phyloP scores from a whole-genome alignment of 2,113 vertebrate genomes.

The Circaetus gallicus region DNA sequence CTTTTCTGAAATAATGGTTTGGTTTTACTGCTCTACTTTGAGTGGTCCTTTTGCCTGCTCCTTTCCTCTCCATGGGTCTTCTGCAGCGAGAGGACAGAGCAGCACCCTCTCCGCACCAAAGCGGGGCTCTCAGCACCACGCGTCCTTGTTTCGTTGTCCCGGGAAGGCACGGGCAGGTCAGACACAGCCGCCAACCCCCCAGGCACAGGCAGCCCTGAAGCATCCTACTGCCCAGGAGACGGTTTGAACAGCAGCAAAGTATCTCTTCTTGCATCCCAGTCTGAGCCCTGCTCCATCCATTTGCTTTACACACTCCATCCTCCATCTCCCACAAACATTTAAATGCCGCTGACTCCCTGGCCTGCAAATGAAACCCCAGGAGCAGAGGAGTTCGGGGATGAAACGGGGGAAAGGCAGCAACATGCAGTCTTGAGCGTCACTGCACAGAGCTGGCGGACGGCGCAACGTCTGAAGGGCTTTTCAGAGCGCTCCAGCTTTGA shows the following conservation, averaged over 20 bases:
- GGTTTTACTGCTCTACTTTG: neutral
- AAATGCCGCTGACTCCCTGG: neutral
- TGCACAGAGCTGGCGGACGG: neutral
- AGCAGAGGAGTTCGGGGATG: neutral
- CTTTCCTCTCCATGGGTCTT: neutral
- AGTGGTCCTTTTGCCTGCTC: neutral
- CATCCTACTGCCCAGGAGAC: neutral
- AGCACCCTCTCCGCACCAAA: rapidly evolving
- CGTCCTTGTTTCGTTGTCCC: rapidly evolving
- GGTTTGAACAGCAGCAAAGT: neutral
- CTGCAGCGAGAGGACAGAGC: neutral
- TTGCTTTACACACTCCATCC: neutral
- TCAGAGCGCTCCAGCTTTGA: neutral
- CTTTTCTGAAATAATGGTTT: conserved; percentile 1
- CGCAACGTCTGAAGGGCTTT: conserved; percentile 4
- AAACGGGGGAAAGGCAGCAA: neutral
- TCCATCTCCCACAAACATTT: neutral
- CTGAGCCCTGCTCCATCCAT: neutral
- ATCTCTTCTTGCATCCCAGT: neutral
- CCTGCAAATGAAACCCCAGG: neutral
- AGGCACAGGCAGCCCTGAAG: neutral
- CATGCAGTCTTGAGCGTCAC: neutral
- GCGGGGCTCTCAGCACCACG: rapidly evolving
- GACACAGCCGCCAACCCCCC: neutral
- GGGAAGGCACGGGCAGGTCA: neutral